Base-by-base conservation (phyloP, 2,113 vertebrate species). In the Mormyrus lacerda region DNA sequence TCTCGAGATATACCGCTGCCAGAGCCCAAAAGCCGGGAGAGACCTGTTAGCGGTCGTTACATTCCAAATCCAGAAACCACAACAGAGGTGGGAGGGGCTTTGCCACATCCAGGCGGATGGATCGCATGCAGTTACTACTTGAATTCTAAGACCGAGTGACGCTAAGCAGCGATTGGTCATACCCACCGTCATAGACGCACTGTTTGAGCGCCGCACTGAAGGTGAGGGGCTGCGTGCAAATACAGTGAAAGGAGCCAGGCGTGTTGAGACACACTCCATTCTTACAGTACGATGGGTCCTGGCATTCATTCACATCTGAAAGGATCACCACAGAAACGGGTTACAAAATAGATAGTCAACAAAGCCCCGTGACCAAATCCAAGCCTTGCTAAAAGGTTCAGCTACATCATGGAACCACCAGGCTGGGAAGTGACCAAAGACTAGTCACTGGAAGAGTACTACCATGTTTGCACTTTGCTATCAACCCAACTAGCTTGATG, bases 261-360 rank as follows among this genome's bases (percentile, higher is more conserved):
- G 97, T 96, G 95, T 97, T 97, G 94, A 97, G 94, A 94, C 97
- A 98, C 94, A 95, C 96, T 92, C 97, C 97, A 90, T 96, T 97
- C 94, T 95, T 97, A 96, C 97, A 97, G 94, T 96, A 96, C 87
- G 95, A 95, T 73, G 96, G 95, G 93, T 97, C 97, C 94, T 97
- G 96, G 94, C 97, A 98, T 93, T 98, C 97, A 92, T 97, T 97
- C 94, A 97, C 95, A 95, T 97, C 97, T 97, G 94, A 91, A 96
- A 96, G 94, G 94, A 93, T 94, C 95, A 95, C 94, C 94, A 95
- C 94, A 96, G 94, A 95, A 93, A 95, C 91, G 92, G 92, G 93
- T 95, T 94, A 95, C 94, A 93, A 91, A 91, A 90, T 89, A 92
- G 92, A 44, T 31, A 9, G 48, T 90, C 69, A 90, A 92, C 94